Conservation (phyloP, 2,797 vertebrate species). For the Tiaroga cobitis region DNA sequence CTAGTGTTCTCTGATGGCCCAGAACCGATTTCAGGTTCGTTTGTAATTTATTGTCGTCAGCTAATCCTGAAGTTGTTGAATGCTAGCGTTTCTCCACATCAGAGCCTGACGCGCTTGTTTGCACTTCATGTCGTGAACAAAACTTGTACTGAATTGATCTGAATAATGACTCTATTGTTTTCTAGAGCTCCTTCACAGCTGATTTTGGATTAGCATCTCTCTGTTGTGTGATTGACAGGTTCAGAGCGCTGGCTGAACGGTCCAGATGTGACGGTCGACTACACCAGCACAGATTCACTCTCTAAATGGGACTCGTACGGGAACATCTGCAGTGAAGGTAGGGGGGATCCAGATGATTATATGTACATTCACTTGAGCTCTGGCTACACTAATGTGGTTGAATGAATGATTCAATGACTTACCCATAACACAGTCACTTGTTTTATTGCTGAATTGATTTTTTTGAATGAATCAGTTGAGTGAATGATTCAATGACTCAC, state of each 20-base stretch:
- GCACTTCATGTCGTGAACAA: not conserved
- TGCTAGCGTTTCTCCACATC: not conserved
- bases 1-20: constrained; percentile 91
- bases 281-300: constrained; percentile 87
- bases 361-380: not conserved
- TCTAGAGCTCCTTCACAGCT: not conserved
- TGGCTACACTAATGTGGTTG: not conserved
- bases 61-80: not conserved
- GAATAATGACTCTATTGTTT: not conserved
- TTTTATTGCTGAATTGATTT: not conserved
- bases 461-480: not conserved
- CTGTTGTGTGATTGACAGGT: constrained; percentile 55
- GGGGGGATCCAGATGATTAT: not conserved
- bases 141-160: not conserved
- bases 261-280: constrained; percentile 85
- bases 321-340: constrained; percentile 91
- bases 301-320: constrained; percentile 94
- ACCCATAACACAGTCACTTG: not conserved
- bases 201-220: not conserved
- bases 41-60: not conserved
- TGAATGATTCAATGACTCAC: not conserved
- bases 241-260: constrained; percentile 84
- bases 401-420: not conserved
- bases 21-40: constrained; percentile 88
- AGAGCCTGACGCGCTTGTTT: not conserved